Percentiles rank a stretch among this genome's conserved stretches.
These are phyloP conservation scores for Lathamus discolor DNA, from an alignment of 2,113 vertebrate genomes.

Conservation along the genomic window DNA sequence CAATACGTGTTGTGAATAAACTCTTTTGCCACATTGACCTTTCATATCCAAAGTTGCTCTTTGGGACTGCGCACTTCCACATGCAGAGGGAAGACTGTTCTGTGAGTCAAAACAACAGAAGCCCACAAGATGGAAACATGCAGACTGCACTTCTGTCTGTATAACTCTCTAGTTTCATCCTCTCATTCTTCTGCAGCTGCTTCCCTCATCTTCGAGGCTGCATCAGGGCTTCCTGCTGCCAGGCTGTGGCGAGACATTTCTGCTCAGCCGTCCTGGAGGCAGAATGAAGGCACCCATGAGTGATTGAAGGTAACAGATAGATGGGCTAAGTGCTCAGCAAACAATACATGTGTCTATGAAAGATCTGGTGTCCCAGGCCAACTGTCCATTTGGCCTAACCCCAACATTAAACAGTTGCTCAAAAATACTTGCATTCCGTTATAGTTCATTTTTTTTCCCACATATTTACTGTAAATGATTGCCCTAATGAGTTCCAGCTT, in stretches of 20 bases:
- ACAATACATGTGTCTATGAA: not conserved
- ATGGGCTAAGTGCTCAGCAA: constrained; percentile 30
- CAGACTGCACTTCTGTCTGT: not conserved
- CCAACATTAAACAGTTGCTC: constrained; percentile 43
- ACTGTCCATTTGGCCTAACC: constrained; percentile 43
- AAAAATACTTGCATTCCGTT: constrained; percentile 15
- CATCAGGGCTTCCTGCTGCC: constrained; percentile 31
- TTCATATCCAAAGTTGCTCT: not conserved
- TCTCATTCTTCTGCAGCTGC: constrained; percentile 54
- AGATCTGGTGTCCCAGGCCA: not conserved
- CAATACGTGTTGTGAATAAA: not conserved
- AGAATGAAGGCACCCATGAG: constrained; percentile 20
- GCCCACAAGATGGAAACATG: not conserved
- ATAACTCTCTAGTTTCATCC: constrained; percentile 32
- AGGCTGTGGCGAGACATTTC: not conserved
- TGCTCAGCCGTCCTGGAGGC: not conserved
- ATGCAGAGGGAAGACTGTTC: not conserved
- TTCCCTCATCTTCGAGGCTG: not conserved
- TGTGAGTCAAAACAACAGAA: constrained; percentile 14
- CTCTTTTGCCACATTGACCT: not conserved
- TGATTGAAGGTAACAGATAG: constrained; percentile 67
- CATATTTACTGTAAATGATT: not conserved
- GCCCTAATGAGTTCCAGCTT: not conserved
- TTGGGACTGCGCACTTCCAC: not conserved
- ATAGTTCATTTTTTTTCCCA: constrained; percentile 15